Base-by-base conservation (phyloP, 2,113 vertebrate genomes). In the Atrichornis clamosus region DNA sequence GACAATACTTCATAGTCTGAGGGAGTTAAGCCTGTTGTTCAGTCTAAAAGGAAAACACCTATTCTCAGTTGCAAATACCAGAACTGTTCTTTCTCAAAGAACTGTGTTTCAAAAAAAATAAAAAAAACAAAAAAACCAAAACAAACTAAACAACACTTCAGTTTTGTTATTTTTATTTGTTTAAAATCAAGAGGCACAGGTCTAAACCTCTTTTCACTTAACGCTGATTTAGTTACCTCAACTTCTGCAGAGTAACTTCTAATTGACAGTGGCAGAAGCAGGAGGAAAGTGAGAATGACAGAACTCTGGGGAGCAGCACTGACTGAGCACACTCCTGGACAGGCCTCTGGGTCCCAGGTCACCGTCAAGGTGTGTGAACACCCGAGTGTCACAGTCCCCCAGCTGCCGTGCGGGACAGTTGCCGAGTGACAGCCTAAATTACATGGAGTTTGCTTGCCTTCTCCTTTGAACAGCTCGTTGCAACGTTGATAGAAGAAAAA, bases 191-290 rank as follows among this genome's bases (percentile, higher is more conserved):
- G 44, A 84, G 41, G 13, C 35, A 39, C 26, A 53, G 63, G 47
- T 44, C 52, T 53, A 87, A 87, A 33, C 39, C 52, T 41, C 69
- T 32, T 89, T 65, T 79, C 50, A 74, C 46, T 84, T 78, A 82
- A 85, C 7, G 10, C 33, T 44, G 47, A 89, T 75, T 87, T 89
- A 78, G 68, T 68, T 52, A 32, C 73, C 75, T 77, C 13, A 88
- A 32, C 83, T 93, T 94, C 73, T 87, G 52, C 4, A 63, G 55
- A 82, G 46, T 22, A 56, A 76, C n/a, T 93, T 74, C 58, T 91
- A 79, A 86, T 93, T 92, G 87, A 37, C 26, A 88, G 68, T n/a
- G 60, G 90, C 79, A 81, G 69, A 87, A 83, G 56, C 70, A 96
- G 78, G 35, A 90, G 58, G 35, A 59, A 59, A 55, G 30, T 0